A percentile compares a stretch with the other conserved stretches of the same genome.
phyloP scores from a whole-genome alignment of 2,888 invertebrate species.

The Sabatieria punctata region DNA sequence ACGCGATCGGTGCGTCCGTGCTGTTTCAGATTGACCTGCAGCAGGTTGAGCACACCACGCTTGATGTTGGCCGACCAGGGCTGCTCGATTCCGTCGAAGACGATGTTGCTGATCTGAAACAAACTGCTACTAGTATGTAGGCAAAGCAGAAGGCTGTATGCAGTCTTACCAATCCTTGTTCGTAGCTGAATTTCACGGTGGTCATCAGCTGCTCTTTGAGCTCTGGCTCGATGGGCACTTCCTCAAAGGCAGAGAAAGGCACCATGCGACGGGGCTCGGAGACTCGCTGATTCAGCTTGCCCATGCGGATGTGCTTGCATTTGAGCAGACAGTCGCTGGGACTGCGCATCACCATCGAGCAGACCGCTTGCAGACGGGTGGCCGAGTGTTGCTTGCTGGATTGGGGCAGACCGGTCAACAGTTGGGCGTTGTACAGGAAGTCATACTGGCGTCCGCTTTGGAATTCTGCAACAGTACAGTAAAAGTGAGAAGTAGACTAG shows the following conservation, averaged over 20 bases:
- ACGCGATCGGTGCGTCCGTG: neutral
- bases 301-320: constrained; percentile 6
- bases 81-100: constrained; percentile 16
- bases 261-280: constrained; percentile 2
- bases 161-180: constrained; percentile 13
- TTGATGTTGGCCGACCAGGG: constrained; percentile 27
- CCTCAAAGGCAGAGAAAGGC: constrained; percentile 14
- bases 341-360: neutral
- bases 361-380: constrained; percentile 17
- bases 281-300: constrained; percentile 9
- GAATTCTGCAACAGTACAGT: constrained; percentile 5
- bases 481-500: too few species aligned
- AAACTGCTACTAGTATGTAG: neutral
- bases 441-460: constrained; percentile 9
- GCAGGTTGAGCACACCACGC: constrained; percentile 23
- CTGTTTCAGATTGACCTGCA: constrained; percentile 15
- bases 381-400: constrained; percentile 17
- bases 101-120: constrained; percentile 11
- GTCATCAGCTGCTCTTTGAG: constrained; percentile 14
- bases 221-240: constrained; percentile 13
- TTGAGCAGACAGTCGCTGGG: neutral
- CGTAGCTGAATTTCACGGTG: constrained; percentile 20
- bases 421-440: constrained; percentile 14
- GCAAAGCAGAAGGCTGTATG: neutral
- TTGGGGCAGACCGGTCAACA: constrained; percentile 19